Conservation (phyloP, 1,140 invertebrate species). For the Maconellicoccus hirsutus region DNA sequence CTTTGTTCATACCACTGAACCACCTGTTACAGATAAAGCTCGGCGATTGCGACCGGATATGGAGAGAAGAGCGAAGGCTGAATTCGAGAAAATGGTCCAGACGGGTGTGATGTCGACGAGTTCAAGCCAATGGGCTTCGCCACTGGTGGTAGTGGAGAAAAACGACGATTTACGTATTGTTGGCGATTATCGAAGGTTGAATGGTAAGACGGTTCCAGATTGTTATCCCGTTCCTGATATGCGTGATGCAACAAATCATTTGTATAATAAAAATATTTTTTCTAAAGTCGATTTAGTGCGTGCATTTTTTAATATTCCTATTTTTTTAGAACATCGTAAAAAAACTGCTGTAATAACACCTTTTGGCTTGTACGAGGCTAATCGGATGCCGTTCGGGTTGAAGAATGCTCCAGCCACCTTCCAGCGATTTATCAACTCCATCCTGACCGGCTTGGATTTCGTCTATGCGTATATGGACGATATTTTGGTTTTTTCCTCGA, state of each 20-base stretch:
- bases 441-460: conserved; percentile 28
- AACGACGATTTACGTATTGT: conserved; percentile 29
- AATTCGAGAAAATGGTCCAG: conserved; percentile 30
- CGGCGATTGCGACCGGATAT: conserved; percentile 16
- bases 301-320: conserved; percentile 36
- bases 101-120: conserved; percentile 24
- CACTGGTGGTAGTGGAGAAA: conserved; percentile 28
- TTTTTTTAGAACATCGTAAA: conserved; percentile 30
- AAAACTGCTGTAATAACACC: conserved; percentile 32
- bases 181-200: conserved; percentile 35
- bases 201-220: conserved; percentile 37
- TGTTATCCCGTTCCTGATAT: conserved; percentile 43
- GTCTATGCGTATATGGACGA: conserved; percentile 34
- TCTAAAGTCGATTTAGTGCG: conserved; percentile 37
- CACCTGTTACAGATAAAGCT: neutral
- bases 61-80: conserved; percentile 33
- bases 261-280: conserved; percentile 39
- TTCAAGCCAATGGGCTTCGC: conserved; percentile 26
- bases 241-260: conserved; percentile 37
- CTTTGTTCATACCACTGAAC: too few relatives aligned
- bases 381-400: conserved; percentile 30
- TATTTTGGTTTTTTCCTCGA: conserved; percentile 33
- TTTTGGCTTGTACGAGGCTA: conserved; percentile 27
- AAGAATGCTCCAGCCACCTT: conserved; percentile 27
- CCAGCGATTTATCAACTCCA: conserved; percentile 28